Evolutionary conservation across 2,797 vertebrate genomes (phyloP).

Genomic region (Microcaecilia unicolor): DNA sequence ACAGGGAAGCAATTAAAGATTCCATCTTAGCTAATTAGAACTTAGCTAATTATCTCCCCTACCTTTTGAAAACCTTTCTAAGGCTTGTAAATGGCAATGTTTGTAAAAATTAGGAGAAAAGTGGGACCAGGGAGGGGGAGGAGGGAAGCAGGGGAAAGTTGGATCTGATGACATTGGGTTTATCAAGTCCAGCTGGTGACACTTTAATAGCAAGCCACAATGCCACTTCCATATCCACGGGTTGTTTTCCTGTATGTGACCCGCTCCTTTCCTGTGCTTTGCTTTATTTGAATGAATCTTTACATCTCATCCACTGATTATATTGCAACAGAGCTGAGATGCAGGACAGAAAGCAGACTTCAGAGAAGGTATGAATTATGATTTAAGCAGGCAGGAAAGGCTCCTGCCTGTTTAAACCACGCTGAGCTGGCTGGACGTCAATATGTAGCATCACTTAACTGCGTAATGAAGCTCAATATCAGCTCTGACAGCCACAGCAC

Average conservation of each 20-base stretch:
- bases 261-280: background rate
- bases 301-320: no score
- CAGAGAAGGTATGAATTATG: no score
- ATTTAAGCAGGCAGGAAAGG: no score
- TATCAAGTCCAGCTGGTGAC: conserved; percentile 28
- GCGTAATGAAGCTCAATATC: no score
- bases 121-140: no score
- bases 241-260: conserved; percentile 4
- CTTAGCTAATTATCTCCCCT: conserved; percentile 43
- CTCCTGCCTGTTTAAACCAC: no score
- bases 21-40: conserved; percentile 42
- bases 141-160: conserved; percentile 19
- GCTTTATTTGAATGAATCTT: no score
- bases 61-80: conserved; percentile 34
- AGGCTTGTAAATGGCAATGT: conserved; percentile 19
- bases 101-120: conserved; percentile 11
- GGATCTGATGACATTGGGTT: conserved; percentile 16
- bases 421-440: no score
- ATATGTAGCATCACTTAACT: no score
- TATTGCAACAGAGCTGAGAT: no score
- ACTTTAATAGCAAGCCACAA: conserved; percentile 13
- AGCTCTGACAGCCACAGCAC: no score
- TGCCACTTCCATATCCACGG: conserved; percentile 16
- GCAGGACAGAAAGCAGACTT: no score
- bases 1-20: conserved; percentile 35